phyloP scores from a whole-genome alignment of 2,797 vertebrate species.

The Tachyglossus aculeatus region DNA sequence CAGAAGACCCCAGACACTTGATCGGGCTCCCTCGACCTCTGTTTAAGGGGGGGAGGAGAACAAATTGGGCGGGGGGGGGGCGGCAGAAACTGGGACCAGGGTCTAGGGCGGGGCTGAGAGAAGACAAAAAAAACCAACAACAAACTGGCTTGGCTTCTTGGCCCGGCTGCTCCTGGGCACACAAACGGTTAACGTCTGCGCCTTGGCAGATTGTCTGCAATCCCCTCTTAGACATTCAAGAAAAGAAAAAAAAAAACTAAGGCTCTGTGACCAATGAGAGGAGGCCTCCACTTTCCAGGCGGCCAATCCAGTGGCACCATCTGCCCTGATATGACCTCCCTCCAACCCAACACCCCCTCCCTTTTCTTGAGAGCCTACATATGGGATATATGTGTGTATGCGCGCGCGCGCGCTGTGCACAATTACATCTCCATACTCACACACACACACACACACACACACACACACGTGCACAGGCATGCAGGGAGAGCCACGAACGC shows the following conservation, averaged over 20 bases:
- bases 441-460: no score
- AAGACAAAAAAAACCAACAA: no score
- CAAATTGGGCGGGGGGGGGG: no score
- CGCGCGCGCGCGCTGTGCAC: background rate
- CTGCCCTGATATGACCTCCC: constrained; percentile 14
- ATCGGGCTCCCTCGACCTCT: no score
- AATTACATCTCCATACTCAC: background rate
- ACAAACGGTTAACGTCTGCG: constrained; percentile 17
- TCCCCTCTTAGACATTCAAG: background rate
- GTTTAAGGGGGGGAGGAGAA: background rate
- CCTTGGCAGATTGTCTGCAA: background rate
- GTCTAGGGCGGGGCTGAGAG: background rate
- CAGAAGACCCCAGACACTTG: no score
- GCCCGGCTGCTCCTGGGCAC: background rate
- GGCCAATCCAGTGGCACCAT: background rate
- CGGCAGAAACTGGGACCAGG: no score
- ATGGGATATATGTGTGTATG: background rate
- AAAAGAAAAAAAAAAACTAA: background rate
- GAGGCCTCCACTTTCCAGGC: background rate
- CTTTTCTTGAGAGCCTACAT: background rate
- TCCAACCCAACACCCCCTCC: background rate
- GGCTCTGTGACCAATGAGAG: constrained; percentile 25
- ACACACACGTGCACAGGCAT: no score
- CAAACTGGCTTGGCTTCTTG: background rate
- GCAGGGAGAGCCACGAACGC: no score